These are phyloP conservation scores for Ascaphus truei DNA, from an alignment of 2,113 vertebrate species.

Conservation along the genomic window DNA sequence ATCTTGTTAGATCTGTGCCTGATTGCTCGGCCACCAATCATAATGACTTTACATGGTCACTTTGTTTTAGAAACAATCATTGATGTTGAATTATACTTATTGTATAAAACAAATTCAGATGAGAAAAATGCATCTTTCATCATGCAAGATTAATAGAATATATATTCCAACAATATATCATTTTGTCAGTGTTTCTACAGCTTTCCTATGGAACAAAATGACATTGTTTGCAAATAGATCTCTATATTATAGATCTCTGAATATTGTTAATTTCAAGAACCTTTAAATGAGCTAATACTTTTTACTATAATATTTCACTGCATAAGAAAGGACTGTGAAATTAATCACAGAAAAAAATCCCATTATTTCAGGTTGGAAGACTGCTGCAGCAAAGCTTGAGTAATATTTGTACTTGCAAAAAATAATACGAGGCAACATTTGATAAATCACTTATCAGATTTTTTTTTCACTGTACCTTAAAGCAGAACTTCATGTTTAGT, in stretches of 20 bases:
- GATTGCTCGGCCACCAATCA: too few species aligned
- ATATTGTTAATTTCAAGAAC: neutral
- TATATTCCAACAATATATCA: neutral
- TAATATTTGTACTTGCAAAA: neutral
- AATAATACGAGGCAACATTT: constrained; percentile 2
- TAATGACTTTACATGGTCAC: too few species aligned
- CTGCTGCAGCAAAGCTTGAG: neutral
- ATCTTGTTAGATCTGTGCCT: too few species aligned
- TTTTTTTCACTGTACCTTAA: neutral
- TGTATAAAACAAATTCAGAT: neutral
- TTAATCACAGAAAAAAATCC: constrained; percentile 15
- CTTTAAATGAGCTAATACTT: neutral
- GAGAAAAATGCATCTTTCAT: neutral
- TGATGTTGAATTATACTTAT: too few species aligned
- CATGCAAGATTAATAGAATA: neutral
- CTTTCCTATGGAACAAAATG: neutral
- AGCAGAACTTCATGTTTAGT: too few species aligned
- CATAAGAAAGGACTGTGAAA: neutral
- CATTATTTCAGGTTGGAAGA: neutral
- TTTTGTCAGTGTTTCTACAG: neutral
- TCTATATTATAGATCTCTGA: neutral
- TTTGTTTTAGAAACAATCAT: too few species aligned
- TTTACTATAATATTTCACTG: neutral
- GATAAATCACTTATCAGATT: neutral
- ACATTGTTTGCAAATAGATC: neutral